Evolutionary conservation across 1,140 invertebrate species (phyloP).

Genomic region (Acyrthosiphon pisum): DNA sequence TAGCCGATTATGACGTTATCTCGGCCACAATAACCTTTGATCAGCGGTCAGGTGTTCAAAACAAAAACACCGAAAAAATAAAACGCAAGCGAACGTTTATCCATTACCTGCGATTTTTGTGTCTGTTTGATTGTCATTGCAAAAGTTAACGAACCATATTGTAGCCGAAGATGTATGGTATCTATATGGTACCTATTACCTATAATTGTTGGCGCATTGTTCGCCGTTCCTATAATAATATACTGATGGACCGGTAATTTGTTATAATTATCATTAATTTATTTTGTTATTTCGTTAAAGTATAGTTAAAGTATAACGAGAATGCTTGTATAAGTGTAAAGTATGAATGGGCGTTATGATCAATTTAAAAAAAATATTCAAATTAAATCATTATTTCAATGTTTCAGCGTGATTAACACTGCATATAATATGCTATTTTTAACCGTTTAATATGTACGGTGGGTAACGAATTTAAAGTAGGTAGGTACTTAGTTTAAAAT

Average conservation of each 20-base stretch:
- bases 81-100: not conserved
- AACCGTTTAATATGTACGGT: not conserved
- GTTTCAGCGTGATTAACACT: not conserved
- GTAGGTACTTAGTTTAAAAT: not conserved
- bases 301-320: not conserved
- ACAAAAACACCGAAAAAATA: not conserved
- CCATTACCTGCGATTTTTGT: not conserved
- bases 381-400: not conserved
- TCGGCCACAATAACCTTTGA: constrained; percentile 8
- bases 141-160: not conserved
- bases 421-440: not conserved
- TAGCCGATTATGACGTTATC: not conserved
- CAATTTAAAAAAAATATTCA: not conserved
- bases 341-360: not conserved
- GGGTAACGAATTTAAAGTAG: not conserved
- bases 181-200: not conserved
- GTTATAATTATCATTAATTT: not conserved
- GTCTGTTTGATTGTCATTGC: not conserved
- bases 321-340: not conserved
- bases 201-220: not conserved
- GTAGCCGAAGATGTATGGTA: not conserved
- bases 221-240: not conserved
- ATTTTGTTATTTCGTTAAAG: not conserved
- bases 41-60: not conserved
- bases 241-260: not conserved